These are phyloP conservation scores for Rhagium mordax DNA, from an alignment of 2,888 invertebrate species.

Conservation along the genomic window DNA sequence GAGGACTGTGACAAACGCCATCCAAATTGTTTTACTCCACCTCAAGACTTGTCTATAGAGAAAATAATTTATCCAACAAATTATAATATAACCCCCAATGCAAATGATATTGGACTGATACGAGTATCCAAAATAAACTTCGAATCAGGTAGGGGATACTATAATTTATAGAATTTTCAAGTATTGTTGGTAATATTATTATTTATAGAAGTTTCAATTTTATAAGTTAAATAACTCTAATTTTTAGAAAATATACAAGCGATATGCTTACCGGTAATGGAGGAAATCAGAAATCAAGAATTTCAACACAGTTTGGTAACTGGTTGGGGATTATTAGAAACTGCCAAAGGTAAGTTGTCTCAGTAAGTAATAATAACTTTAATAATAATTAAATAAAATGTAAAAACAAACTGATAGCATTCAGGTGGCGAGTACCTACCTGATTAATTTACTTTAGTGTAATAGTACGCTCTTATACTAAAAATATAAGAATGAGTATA, in stretches of 20 bases:
- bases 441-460: too few species aligned
- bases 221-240: too few species aligned
- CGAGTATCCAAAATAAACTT: conserved; percentile 18
- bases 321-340: conserved; percentile 83
- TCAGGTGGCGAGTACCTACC: too few species aligned
- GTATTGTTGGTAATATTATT: too few species aligned
- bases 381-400: too few species aligned
- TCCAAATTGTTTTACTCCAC: background rate
- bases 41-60: background rate
- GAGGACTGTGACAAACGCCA: conserved; percentile 66
- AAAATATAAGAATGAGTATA: too few species aligned
- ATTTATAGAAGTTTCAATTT: too few species aligned
- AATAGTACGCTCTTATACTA: too few species aligned
- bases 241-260: conserved; percentile 62
- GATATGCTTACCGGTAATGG: conserved; percentile 68
- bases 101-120: conserved; percentile 11
- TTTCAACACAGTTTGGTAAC: conserved; percentile 76
- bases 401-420: too few species aligned
- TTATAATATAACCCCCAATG: background rate
- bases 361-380: background rate
- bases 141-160: background rate
- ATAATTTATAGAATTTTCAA: too few species aligned
- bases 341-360: too few species aligned
- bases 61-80: background rate
- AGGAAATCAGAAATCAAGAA: conserved; percentile 57